Evolutionary conservation across 2,113 vertebrate genomes (phyloP).

Genomic region (Cacatua alba): DNA sequence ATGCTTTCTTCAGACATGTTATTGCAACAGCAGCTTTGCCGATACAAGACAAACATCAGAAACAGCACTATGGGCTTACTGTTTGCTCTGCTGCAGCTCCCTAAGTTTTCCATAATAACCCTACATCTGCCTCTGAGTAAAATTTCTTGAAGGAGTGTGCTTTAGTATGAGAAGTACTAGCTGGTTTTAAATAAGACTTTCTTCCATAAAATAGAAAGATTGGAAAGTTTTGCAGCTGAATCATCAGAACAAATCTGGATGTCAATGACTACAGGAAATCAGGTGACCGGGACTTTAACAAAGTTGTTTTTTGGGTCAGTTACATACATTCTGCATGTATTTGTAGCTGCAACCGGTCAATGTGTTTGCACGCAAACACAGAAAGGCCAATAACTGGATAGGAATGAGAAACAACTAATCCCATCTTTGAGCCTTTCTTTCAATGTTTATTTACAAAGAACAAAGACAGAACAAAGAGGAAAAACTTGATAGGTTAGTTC

Average conservation of each 20-base stretch:
- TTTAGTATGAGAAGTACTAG: neutral
- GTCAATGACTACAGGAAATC: neutral
- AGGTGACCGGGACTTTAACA: neutral
- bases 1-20: neutral
- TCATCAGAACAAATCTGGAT: neutral
- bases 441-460: neutral
- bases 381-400: neutral
- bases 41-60: neutral
- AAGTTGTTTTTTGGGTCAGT: neutral
- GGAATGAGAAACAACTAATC: neutral
- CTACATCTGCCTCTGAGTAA: fast-evolving
- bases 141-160: neutral
- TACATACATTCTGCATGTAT: neutral
- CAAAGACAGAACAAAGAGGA: neutral
- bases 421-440: neutral
- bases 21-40: neutral
- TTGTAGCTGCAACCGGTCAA: fast-evolving
- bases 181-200: neutral
- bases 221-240: neutral
- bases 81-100: neutral
- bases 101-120: neutral
- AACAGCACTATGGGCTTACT: neutral
- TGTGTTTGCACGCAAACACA: neutral
- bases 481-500: neutral
- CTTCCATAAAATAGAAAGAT: neutral